These are phyloP conservation scores for Varanus komodoensis DNA, from an alignment of 2,113 vertebrate species.

Conservation along the genomic window DNA sequence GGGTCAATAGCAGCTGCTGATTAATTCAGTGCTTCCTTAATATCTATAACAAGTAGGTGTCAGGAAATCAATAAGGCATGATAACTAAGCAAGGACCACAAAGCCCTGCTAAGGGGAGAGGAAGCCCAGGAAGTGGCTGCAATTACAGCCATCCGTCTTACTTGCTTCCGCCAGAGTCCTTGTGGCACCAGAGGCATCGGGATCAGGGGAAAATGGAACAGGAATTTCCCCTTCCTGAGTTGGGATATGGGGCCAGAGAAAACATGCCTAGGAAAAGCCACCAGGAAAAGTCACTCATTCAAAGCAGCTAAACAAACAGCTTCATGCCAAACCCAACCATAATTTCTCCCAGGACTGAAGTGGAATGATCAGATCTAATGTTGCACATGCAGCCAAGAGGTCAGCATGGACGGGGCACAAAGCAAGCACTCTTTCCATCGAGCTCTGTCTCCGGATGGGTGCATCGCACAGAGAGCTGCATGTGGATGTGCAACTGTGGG, in stretches of 20 bases:
- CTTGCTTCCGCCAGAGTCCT: neutral
- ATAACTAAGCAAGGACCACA: neutral
- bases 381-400: neutral
- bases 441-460: neutral
- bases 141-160: neutral
- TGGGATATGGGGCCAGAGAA: conserved; percentile 44
- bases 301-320: conserved; percentile 17
- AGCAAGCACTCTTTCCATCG: neutral
- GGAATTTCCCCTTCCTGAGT: conserved; percentile 55
- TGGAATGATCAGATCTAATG: neutral
- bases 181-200: neutral
- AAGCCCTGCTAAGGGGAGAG: neutral
- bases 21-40: conserved; percentile 23
- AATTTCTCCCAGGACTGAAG: neutral
- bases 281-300: conserved; percentile 17
- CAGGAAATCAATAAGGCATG: neutral
- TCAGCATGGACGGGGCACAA: neutral
- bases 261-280: conserved; percentile 13
- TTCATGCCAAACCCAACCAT: neutral
- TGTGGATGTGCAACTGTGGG: too few relatives aligned
- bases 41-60: neutral
- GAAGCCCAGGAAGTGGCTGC: neutral
- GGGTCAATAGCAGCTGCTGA: neutral
- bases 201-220: conserved; percentile 20
- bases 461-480: neutral